Evolutionary conservation across 1,140 invertebrate genomes (phyloP), one percentile per base, ranked within the genome.

Genomic region (Zaprionus kolodkinae): DNA sequence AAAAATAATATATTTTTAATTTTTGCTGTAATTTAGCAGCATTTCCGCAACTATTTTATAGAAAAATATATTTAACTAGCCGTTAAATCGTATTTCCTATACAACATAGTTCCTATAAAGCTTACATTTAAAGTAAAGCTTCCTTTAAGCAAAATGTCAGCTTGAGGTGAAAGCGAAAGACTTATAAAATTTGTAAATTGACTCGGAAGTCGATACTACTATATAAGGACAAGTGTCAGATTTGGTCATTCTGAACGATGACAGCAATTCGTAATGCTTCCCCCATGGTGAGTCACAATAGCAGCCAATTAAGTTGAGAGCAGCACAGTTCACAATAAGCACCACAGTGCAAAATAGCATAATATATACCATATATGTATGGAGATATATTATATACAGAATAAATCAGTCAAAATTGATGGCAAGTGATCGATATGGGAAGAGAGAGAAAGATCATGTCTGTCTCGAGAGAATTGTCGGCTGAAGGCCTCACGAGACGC

Each of bases 171-270:
- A 3, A 85, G 82, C 86, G 81, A 79, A 72, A 72, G 38, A 64
- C 64, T 79, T 69, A 69, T 63, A 77, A 50, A 55, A 55, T n/a
- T 27, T 55, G 52, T 13, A 15, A 17, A 7, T 52, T 55, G 25
- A 21, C 56, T 48, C 76, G 82, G 82, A 86, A 87, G 69, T 73
- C 63, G 79, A 79, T 59, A 13, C 52, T 57, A 60, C 78, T 56
- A 21, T 76, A 68, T 81, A 86, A 86, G 82, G 82, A 86, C 83
- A 87, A 87, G 76, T 82, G 76, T 82, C 79, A 79, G 74, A 72
- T 78, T 81, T 85, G 81, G 67, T 81, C 82, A 78, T 72, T 72
- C 57, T 13, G n/a, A 3, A 54, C 21, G 48, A 10, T 54, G 63
- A 38, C 33, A 48, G 45, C 45, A 21, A 15, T 21, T 48, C 45